Evolutionary conservation across 2,888 invertebrate species (phyloP).

Genomic region (Dryobota labecula): DNA sequence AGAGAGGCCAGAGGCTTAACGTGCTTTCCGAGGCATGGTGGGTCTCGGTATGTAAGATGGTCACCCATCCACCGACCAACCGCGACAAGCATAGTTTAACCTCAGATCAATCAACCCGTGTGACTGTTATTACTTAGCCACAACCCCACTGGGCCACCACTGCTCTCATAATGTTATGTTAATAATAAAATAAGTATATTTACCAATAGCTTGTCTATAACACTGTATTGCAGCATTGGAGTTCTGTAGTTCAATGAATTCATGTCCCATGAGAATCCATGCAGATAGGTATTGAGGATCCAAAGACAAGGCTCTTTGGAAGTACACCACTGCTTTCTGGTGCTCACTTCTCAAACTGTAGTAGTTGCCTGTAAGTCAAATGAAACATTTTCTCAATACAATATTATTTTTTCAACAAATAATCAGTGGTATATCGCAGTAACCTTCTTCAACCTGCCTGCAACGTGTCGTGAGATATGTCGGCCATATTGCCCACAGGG

Average conservation of each 20-base stretch:
- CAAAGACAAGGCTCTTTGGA: slow-evolving; percentile 97
- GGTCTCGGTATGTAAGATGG: no score
- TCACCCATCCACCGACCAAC: no score
- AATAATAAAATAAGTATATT: slow-evolving; percentile 20
- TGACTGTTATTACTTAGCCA: no score
- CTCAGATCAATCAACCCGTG: no score
- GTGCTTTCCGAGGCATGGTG: no score
- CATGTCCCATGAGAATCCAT: slow-evolving; percentile 99
- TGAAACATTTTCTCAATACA: neutral
- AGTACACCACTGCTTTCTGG: slow-evolving; percentile 99
- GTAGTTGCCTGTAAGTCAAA: slow-evolving; percentile 94
- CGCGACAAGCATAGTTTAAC: no score
- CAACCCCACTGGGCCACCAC: no score
- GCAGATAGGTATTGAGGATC: slow-evolving; percentile 98
- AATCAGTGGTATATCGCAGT: neutral
- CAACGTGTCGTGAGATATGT: no score
- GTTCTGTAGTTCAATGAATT: slow-evolving; percentile 99
- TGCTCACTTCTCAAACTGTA: slow-evolving; percentile 98
- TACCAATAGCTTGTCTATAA: slow-evolving; percentile 98
- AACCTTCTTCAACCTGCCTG: no score
- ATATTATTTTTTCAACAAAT: neutral
- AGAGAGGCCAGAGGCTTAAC: no score
- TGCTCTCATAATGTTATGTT: no score
- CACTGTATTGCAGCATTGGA: slow-evolving; percentile 99
- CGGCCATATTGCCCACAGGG: no score